phyloP scores from a whole-genome alignment of 2,113 vertebrate species.

The Macrotus californicus region DNA sequence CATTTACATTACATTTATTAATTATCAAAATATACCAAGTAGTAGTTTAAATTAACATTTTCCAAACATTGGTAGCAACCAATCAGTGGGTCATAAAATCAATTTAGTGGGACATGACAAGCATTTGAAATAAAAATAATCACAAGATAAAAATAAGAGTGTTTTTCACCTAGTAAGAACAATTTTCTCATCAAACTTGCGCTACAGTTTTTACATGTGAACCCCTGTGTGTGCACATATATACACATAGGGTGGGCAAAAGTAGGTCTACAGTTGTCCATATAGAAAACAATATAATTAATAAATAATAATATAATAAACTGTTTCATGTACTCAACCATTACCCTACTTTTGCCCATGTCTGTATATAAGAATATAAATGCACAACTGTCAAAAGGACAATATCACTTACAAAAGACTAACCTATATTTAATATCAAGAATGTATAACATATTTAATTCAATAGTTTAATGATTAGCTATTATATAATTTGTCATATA shows the following conservation, averaged over 20 bases:
- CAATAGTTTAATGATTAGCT: not conserved
- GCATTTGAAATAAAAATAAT: conserved; percentile 31
- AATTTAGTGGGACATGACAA: not conserved
- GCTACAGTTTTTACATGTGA: not conserved
- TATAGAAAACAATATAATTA: not conserved
- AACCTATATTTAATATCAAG: not conserved
- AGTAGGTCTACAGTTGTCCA: not conserved
- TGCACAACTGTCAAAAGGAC: not conserved
- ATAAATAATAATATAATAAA: not conserved
- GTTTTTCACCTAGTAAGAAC: not conserved
- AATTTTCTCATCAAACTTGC: not conserved
- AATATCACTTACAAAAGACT: not conserved
- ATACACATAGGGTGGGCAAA: not conserved
- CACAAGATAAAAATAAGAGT: not conserved
- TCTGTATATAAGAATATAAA: not conserved
- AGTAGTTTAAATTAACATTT: not conserved
- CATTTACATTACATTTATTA: not conserved
- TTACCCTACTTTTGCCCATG: not conserved
- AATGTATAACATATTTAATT: not conserved
- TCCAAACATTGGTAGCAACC: not conserved
- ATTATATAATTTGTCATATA: not conserved
- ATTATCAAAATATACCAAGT: not conserved
- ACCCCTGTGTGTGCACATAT: not conserved
- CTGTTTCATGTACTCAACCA: not conserved
- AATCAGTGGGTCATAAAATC: not conserved